phyloP scores from a whole-genome alignment of 2,113 vertebrate species.

The Odontophorus gujanensis region DNA sequence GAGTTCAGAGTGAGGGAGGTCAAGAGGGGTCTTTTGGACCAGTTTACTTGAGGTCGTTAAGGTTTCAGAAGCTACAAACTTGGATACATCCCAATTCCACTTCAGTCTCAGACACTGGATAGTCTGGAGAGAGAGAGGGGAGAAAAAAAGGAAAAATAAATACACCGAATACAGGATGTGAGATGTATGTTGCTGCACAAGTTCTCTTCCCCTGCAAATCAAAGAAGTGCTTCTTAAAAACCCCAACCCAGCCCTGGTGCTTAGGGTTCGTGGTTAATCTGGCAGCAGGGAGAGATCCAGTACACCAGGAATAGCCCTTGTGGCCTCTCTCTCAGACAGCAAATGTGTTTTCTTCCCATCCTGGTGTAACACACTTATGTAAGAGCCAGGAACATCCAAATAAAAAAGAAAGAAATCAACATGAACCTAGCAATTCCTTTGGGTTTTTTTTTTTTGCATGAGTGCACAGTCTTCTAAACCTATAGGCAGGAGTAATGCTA shows the following conservation, averaged over 20 bases:
- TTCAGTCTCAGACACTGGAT: conserved; percentile 17
- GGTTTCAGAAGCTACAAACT: conserved; percentile 68
- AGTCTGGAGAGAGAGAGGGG: conserved; percentile 52
- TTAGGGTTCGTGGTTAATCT: background rate
- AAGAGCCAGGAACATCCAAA: background rate
- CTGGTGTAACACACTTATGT: background rate
- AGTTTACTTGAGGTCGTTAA: conserved; percentile 67
- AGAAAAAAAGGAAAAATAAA: background rate
- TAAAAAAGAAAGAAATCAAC: no score
- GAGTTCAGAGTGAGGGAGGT: conserved; percentile 61
- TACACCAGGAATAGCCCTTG: background rate
- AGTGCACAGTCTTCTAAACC: background rate
- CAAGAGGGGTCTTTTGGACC: conserved; percentile 72
- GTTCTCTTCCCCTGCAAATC: background rate
- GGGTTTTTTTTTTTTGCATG: background rate
- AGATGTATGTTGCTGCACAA: background rate
- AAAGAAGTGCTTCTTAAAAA: background rate
- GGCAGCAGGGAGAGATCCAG: background rate
- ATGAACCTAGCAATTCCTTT: background rate
- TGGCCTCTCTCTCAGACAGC: background rate
- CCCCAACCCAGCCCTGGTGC: background rate
- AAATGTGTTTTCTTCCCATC: background rate
- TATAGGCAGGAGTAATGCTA: background rate
- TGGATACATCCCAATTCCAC: conserved; percentile 41
- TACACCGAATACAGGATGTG: background rate